phyloP scores from a whole-genome alignment of 2,888 invertebrate species.

The Phorcus lineatus region DNA sequence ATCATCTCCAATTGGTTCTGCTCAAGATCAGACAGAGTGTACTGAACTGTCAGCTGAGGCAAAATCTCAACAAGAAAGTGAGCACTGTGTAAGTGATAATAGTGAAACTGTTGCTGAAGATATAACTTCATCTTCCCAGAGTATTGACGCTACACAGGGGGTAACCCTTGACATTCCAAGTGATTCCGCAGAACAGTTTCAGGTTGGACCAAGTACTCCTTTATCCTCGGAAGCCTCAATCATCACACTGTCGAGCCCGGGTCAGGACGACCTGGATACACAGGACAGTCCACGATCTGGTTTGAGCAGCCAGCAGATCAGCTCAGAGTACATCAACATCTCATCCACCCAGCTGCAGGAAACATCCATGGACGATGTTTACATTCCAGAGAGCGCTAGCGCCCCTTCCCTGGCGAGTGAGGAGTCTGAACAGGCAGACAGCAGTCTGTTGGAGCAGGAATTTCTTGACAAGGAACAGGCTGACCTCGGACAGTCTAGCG shows the following conservation, averaged over 20 bases:
- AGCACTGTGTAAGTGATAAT: background rate
- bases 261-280: slow-evolving; percentile 2
- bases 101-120: background rate
- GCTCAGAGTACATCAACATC: slow-evolving; percentile 8
- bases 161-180: background rate
- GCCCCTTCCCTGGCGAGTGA: background rate
- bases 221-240: slow-evolving; percentile 8
- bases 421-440: background rate
- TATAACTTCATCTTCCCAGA: background rate
- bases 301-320: background rate
- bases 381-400: background rate
- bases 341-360: background rate
- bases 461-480: slow-evolving; percentile 12
- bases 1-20: background rate
- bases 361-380: background rate
- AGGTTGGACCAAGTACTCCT: background rate
- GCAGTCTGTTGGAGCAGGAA: background rate
- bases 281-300: background rate
- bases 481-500: slow-evolving; percentile 32
- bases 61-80: background rate
- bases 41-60: background rate
- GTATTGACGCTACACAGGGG: background rate
- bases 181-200: background rate
- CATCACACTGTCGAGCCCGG: slow-evolving; percentile 14
- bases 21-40: background rate